Conservation (phyloP, 2,888 invertebrate genomes). For the Aplocera efformata region DNA sequence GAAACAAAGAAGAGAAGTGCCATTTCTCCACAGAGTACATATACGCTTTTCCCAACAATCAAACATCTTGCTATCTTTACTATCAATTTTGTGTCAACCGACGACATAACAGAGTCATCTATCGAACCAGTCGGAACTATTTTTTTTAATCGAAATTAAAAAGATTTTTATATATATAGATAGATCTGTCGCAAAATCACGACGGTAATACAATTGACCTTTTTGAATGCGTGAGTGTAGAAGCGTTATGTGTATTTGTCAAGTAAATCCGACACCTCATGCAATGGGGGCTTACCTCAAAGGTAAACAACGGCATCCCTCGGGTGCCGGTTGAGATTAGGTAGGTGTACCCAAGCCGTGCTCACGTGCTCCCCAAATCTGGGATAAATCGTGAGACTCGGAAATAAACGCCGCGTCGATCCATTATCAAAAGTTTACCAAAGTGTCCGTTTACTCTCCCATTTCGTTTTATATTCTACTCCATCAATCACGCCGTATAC, state of each 20-base stretch:
- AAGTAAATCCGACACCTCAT: conserved; percentile 62
- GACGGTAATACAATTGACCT: conserved; percentile 60
- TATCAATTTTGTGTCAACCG: too few relatives aligned
- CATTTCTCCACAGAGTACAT: too few relatives aligned
- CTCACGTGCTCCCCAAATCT: conserved; percentile 42
- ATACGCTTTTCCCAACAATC: too few relatives aligned
- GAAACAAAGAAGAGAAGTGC: too few relatives aligned
- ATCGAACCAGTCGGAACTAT: too few relatives aligned
- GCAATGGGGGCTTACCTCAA: conserved; percentile 61
- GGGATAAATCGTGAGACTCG: conserved; percentile 43
- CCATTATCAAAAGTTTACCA: conserved; percentile 22
- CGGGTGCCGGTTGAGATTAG: conserved; percentile 44
- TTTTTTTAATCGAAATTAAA: too few relatives aligned
- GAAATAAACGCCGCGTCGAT: conserved; percentile 45
- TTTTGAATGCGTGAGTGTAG: conserved; percentile 42
- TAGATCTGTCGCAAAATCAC: conserved; percentile 55
- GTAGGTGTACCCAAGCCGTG: conserved; percentile 35
- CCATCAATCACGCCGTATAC: conserved; percentile 44
- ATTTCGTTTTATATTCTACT: conserved; percentile 32
- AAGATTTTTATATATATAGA: too few relatives aligned
- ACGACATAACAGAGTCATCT: too few relatives aligned
- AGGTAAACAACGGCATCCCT: conserved; percentile 50
- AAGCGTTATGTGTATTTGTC: conserved; percentile 65
- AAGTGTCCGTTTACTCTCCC: conserved; percentile 13
- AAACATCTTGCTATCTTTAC: too few relatives aligned